Conservation (phyloP, 2,888 invertebrate species). For the Linnaemya vulpina region DNA sequence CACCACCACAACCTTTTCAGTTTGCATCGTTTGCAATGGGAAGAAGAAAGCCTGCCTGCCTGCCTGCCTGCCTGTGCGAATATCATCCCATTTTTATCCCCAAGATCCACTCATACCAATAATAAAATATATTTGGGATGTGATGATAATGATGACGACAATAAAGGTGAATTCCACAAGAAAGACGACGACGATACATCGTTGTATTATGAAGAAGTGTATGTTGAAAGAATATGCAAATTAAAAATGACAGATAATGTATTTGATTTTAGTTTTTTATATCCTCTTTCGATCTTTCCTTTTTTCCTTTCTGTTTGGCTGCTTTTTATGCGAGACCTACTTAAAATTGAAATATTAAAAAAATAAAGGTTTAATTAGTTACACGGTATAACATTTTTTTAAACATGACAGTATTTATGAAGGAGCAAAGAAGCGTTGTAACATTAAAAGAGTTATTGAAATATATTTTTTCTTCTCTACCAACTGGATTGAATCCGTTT, state of each 20-base stretch:
- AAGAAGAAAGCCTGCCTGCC: slow-evolving; percentile 3
- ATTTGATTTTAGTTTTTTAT: slow-evolving; percentile 55
- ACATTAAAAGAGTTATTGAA: not conserved
- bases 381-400: slow-evolving; percentile 57
- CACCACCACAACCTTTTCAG: slow-evolving; percentile 66
- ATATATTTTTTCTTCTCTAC: not conserved
- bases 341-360: slow-evolving; percentile 46
- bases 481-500: not conserved
- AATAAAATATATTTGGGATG: slow-evolving; percentile 59
- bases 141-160: slow-evolving; percentile 28
- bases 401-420: slow-evolving; percentile 64
- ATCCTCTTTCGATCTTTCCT: not conserved
- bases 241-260: slow-evolving; percentile 71
- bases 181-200: slow-evolving; percentile 2
- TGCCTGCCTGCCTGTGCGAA: not conserved
- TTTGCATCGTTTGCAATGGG: slow-evolving; percentile 31
- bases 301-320: slow-evolving; percentile 27
- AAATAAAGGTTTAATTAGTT: slow-evolving; percentile 68
- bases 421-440: slow-evolving; percentile 7
- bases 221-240: slow-evolving; percentile 70
- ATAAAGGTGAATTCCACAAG: slow-evolving; percentile 23
- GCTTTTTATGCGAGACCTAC: slow-evolving; percentile 52
- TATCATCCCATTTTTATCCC: slow-evolving; percentile 54
- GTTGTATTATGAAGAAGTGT: slow-evolving; percentile 64
- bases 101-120: slow-evolving; percentile 48